Conservation (phyloP, 2,888 invertebrate genomes). For the Lasioglossum malachurum region DNA sequence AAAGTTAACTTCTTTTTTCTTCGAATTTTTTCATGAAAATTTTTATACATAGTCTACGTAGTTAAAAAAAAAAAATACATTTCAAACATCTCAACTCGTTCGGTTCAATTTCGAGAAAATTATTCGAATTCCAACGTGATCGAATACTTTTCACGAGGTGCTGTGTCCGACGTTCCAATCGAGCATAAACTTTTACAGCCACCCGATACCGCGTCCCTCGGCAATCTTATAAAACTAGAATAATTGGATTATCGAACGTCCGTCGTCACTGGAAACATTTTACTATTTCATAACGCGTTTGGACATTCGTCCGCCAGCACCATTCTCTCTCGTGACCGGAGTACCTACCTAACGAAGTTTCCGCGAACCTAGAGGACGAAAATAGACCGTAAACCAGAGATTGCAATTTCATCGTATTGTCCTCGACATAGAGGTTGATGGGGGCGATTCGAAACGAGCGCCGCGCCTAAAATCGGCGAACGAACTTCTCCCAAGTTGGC, state of each 20-base stretch:
- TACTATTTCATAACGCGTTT: not conserved
- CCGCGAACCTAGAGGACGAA: not conserved
- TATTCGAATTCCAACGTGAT: not conserved
- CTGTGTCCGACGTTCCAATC: not conserved
- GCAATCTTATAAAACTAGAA: not conserved
- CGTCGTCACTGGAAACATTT: not conserved
- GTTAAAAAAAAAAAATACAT: too few species aligned
- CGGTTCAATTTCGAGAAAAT: too few species aligned
- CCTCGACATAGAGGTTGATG: not conserved
- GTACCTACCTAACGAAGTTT: not conserved
- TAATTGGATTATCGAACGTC: not conserved
- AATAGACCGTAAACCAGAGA: not conserved
- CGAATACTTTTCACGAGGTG: not conserved
- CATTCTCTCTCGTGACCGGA: not conserved
- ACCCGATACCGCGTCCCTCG: not conserved
- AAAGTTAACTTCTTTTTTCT: too few species aligned
- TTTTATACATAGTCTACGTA: too few species aligned
- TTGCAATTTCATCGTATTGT: not conserved
- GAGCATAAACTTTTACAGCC: not conserved
- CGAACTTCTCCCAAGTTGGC: not conserved
- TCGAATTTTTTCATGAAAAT: too few species aligned
- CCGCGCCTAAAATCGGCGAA: not conserved
- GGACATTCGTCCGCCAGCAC: not conserved
- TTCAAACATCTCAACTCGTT: too few species aligned
- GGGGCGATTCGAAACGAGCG: not conserved